A percentile compares a stretch with the other conserved stretches of the same genome.
These are phyloP conservation scores for Enteromius radiatus DNA, from an alignment of 2,797 vertebrate species.

Conservation along the genomic window DNA sequence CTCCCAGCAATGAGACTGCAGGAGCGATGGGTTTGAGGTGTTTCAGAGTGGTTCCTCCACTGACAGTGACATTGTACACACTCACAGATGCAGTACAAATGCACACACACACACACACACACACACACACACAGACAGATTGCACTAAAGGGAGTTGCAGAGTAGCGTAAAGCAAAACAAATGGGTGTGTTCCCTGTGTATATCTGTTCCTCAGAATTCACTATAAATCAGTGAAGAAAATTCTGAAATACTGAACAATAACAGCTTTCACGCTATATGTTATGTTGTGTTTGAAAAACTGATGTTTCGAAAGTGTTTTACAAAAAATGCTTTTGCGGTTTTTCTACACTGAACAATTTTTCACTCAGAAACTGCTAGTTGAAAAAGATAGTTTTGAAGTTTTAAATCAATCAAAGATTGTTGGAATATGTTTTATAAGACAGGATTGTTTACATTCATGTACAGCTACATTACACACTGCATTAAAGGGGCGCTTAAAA, in stretches of 20 bases:
- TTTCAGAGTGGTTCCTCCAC: conserved; percentile 54
- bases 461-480: too few relatives aligned
- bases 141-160: conserved; percentile 60
- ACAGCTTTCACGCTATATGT: neutral
- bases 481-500: too few relatives aligned
- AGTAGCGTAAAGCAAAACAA: conserved; percentile 63
- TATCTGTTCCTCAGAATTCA: conserved; percentile 62
- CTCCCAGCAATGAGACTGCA: conserved; percentile 25
- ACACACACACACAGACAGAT: conserved; percentile 31
- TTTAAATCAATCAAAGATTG: neutral
- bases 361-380: neutral
- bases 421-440: neutral
- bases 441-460: neutral
- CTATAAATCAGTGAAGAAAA: conserved; percentile 67
- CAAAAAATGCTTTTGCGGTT: neutral
- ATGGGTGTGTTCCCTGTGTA: conserved; percentile 67
- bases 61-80: conserved; percentile 75
- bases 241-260: conserved; percentile 55
- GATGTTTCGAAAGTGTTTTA: neutral
- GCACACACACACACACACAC: conserved; percentile 61
- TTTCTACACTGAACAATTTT: neutral
- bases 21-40: conserved; percentile 51
- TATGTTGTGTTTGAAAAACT: neutral
- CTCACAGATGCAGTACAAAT: conserved; percentile 42
- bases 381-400: neutral